These are phyloP conservation scores for Antheraea mylitta DNA, from an alignment of 1,140 invertebrate genomes.

Conservation along the genomic window DNA sequence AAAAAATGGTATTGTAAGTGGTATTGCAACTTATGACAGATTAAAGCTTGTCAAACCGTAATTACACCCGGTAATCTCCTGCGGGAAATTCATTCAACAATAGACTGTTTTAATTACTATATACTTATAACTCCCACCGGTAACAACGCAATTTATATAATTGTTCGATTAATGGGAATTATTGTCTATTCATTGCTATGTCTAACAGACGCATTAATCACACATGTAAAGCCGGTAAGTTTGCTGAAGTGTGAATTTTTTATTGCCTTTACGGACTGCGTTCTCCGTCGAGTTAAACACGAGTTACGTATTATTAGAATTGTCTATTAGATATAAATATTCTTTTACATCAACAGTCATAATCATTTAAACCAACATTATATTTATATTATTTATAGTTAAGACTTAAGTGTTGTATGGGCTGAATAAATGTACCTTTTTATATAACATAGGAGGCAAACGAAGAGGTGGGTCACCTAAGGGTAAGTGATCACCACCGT, in stretches of 20 bases:
- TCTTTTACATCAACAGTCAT: too few species aligned
- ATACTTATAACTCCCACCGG: conserved; percentile 23
- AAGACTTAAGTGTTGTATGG: too few species aligned
- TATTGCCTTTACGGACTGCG: not conserved
- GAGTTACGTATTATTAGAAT: not conserved
- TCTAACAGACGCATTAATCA: conserved; percentile 22
- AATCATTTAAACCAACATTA: too few species aligned
- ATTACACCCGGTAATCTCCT: conserved; percentile 18
- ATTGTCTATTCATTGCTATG: conserved; percentile 31
- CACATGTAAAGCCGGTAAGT: conserved; percentile 18
- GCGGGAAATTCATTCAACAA: conserved; percentile 29
- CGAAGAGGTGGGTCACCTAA: too few species aligned
- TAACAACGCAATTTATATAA: conserved; percentile 32
- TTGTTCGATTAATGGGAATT: conserved; percentile 34
- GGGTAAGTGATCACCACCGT: too few species aligned
- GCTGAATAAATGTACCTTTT: too few species aligned
- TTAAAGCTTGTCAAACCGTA: conserved; percentile 11
- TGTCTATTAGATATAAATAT: too few species aligned
- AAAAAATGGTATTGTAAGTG: not conserved
- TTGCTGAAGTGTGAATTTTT: conserved; percentile 5
- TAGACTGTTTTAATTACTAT: conserved; percentile 25
- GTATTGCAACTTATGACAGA: conserved; percentile 1
- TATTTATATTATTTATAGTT: too few species aligned
- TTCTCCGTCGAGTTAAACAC: not conserved
- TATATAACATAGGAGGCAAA: too few species aligned